Conservation (phyloP, 2,797 vertebrate genomes). For the Gymnoscopelus microlampas region DNA sequence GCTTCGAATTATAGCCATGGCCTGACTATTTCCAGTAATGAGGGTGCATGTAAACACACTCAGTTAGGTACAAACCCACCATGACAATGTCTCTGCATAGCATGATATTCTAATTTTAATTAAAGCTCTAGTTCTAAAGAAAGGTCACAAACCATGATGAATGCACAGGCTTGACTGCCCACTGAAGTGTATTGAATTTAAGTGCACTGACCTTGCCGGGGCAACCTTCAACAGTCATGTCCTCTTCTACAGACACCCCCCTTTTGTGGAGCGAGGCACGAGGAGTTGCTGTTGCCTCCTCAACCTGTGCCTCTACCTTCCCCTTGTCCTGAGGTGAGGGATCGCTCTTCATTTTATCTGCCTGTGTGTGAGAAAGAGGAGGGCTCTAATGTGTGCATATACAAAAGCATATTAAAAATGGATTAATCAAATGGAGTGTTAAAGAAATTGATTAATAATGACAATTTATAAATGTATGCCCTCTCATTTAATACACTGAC, state of each 20-base stretch:
- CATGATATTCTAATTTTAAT: neutral
- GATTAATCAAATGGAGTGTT: neutral
- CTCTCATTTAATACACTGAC: too few relatives aligned
- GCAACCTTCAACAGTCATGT: constrained; percentile 37
- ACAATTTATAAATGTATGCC: too few relatives aligned
- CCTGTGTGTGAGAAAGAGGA: constrained; percentile 48
- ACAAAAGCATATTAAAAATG: neutral
- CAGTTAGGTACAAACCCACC: neutral
- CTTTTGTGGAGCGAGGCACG: constrained; percentile 52
- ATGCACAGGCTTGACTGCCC: too few relatives aligned
- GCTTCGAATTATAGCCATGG: too few relatives aligned
- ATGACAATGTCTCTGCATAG: neutral
- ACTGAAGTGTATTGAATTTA: neutral
- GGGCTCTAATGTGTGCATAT: constrained; percentile 10
- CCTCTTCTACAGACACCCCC: constrained; percentile 39
- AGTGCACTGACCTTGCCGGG: constrained; percentile 64
- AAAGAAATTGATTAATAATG: too few relatives aligned
- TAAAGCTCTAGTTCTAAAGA: neutral
- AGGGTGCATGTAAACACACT: too few relatives aligned
- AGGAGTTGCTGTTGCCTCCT: constrained; percentile 42
- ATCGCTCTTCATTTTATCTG: constrained; percentile 48
- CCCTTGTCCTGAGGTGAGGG: constrained; percentile 30
- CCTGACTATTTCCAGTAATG: too few relatives aligned
- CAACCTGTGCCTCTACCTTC: constrained; percentile 30
- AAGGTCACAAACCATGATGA: too few relatives aligned